Evolutionary conservation across 2,888 invertebrate species (phyloP).

Genomic region (Spodoptera picta): DNA sequence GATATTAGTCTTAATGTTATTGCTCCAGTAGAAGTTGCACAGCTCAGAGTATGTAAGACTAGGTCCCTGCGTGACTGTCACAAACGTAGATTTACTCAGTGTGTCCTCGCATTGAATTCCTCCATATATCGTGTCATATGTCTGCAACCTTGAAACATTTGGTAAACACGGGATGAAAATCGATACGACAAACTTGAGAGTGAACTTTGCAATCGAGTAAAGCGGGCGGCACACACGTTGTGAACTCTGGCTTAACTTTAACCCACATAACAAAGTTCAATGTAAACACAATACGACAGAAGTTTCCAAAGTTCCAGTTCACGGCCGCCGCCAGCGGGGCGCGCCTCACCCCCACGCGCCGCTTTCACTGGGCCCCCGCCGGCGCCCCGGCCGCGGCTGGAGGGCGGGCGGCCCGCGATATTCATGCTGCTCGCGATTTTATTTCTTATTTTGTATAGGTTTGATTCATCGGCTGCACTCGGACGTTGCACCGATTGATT

Average conservation of each 20-base stretch:
- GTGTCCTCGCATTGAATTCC: no score
- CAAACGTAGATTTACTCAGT: no score
- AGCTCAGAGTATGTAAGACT: no score
- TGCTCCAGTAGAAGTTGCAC: no score
- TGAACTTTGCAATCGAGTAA: conserved; percentile 85
- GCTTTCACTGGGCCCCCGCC: conserved; percentile 37
- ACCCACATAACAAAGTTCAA: conserved; percentile 89
- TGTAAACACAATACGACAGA: conserved; percentile 88
- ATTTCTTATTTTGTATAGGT: conserved; percentile 56
- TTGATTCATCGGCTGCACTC: conserved; percentile 56
- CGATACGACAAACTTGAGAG: conserved; percentile 85
- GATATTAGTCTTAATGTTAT: no score
- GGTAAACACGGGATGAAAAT: conserved; percentile 87
- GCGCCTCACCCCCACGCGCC: conserved; percentile 53
- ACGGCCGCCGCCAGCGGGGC: conserved; percentile 81
- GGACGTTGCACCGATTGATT: conserved; percentile 53
- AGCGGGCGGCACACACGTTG: conserved; percentile 82
- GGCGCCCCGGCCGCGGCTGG: conserved; percentile 26
- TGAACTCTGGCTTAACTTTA: conserved; percentile 88
- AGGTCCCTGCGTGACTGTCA: no score
- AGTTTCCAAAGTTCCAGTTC: conserved; percentile 87
- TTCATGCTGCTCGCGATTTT: conserved; percentile 53
- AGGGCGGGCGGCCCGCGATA: conserved; percentile 48
- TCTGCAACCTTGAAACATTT: conserved; percentile 84
- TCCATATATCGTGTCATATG: conserved; percentile 2